Evolutionary conservation across 2,797 vertebrate species (phyloP), one percentile per base, ranked within the genome.

Genomic region (Parotocinclus haroldoi): DNA sequence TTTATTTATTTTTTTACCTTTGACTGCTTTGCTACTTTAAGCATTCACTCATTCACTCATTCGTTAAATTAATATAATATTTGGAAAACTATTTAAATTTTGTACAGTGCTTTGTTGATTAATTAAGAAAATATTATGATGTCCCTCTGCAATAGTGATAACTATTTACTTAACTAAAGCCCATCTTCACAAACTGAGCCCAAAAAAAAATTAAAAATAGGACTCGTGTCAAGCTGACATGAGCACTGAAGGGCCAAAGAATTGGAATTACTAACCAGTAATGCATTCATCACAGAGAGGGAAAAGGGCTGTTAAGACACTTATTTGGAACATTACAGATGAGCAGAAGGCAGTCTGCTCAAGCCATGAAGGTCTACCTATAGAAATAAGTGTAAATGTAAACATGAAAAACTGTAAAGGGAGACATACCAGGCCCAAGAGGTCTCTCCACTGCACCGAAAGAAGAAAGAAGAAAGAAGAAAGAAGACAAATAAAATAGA

Each of bases 401-500:
- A 75, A 63, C 51, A 39, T 10, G 50, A 13, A 54, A 78, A 73
- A 65, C 45, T 60, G 66, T 7, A n/a, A 74, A 69, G 58, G 68
- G 67, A 76, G 77, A 91, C 90, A 60, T 92, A 91, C 90, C 90
- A 90, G 87, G 65, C 89, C 88, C 83, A 91, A 82, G 79, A 82
- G 75, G 51, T 90, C 88, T 74, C 89, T 90, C 90, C 90, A 92
- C 90, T 92, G 89, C 79, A 88, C 78, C 88, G 87, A 83, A 78
- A 89, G 89, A 66, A 85, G 82, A 81, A 88, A 88, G 63, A 83
- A 40, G 9, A 40, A 40, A 40, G 5, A 40, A 40, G 5, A 40
- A 40, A 9, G 38, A 5, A 40, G 38, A 40, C 5, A 40, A 5
- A 40, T 40, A 5, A 40, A 44, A 14, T 7, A 27, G 10, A 13